These are phyloP conservation scores for Eupsilia transversa DNA, from an alignment of 2,888 invertebrate genomes.

Conservation along the genomic window DNA sequence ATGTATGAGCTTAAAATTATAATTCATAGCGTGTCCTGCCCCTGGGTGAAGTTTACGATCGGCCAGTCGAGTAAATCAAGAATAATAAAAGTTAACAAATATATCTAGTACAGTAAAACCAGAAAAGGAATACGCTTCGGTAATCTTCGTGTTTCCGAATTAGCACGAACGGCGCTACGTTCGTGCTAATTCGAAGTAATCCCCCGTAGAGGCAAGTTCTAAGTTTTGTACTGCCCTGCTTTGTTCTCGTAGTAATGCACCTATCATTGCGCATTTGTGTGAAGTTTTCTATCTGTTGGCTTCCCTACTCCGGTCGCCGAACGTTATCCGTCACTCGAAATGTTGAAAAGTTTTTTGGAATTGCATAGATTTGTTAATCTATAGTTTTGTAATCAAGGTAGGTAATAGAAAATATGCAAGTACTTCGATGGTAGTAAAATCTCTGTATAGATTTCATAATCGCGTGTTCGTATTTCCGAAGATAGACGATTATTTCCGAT, in stretches of 20 bases:
- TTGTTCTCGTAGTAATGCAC: background rate
- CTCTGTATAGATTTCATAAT: background rate
- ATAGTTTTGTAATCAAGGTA: background rate
- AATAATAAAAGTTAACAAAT: too few relatives aligned
- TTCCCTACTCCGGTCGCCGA: background rate
- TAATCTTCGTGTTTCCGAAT: background rate
- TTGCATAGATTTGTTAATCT: background rate
- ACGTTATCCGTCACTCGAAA: too few relatives aligned
- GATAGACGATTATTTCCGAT: too few relatives aligned
- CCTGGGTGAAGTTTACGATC: slow-evolving; percentile 42
- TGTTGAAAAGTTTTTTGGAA: background rate
- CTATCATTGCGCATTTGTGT: background rate
- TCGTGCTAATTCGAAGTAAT: too few relatives aligned
- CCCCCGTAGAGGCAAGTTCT: background rate
- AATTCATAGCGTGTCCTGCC: slow-evolving; percentile 45
- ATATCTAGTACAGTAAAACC: background rate
- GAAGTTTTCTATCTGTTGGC: background rate
- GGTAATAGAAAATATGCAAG: background rate
- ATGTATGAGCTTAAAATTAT: slow-evolving; percentile 53
- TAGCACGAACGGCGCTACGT: background rate
- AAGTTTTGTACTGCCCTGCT: background rate
- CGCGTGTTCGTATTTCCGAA: background rate
- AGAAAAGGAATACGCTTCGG: background rate
- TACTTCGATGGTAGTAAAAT: background rate
- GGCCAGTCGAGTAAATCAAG: slow-evolving; percentile 12